phyloP scores from a whole-genome alignment of 2,113 vertebrate species.

The Mola mola region DNA sequence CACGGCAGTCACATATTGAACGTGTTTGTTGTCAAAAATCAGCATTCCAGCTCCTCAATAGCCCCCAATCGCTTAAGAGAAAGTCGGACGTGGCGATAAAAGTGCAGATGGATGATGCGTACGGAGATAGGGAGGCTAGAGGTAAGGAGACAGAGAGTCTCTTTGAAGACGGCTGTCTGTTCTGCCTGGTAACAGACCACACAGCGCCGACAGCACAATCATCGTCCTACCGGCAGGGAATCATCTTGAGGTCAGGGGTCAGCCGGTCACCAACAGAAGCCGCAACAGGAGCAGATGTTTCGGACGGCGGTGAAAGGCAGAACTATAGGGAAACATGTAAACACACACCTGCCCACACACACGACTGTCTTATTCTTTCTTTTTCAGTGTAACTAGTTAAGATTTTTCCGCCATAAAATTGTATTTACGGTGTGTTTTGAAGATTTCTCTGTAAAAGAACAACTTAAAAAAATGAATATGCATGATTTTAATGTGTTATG shows the following conservation, averaged over 20 bases:
- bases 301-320: slow-evolving; percentile 1
- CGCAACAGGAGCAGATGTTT: slow-evolving; percentile 20
- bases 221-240: slow-evolving; percentile 29
- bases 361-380: too few species aligned
- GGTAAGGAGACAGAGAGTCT: slow-evolving; percentile 26
- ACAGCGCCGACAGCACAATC: slow-evolving; percentile 34
- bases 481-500: too few species aligned
- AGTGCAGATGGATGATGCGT: slow-evolving; percentile 25
- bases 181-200: slow-evolving; percentile 57
- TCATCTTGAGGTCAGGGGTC: slow-evolving; percentile 58
- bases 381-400: too few species aligned
- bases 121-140: slow-evolving; percentile 41
- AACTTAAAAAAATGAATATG: too few species aligned
- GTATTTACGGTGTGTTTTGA: too few species aligned
- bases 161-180: slow-evolving; percentile 50
- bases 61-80: not conserved
- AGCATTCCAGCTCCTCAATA: slow-evolving; percentile 8
- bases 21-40: slow-evolving; percentile 35
- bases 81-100: slow-evolving; percentile 13
- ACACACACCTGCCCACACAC: not conserved
- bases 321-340: not conserved
- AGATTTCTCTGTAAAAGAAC: too few species aligned
- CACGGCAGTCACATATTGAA: not conserved
- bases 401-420: too few species aligned
- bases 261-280: slow-evolving; percentile 18